Evolutionary conservation across 1,140 invertebrate species (phyloP).

Genomic region (Zophobas morio): DNA sequence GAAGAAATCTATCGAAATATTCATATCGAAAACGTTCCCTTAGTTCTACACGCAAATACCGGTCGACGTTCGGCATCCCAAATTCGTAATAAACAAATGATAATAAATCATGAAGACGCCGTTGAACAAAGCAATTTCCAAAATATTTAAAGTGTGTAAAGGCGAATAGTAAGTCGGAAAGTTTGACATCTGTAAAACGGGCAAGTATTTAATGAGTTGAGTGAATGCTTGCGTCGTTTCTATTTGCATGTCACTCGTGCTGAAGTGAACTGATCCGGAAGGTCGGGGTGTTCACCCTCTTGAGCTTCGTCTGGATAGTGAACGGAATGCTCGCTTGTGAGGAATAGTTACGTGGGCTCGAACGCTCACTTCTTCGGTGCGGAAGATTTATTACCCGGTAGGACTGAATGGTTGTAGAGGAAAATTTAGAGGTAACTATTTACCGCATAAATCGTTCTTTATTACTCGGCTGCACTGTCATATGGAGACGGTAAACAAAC

Average conservation of each 20-base stretch:
- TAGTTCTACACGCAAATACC: not conserved
- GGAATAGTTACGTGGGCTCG: constrained; percentile 49
- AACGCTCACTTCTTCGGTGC: constrained; percentile 56
- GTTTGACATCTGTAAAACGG: constrained; percentile 59
- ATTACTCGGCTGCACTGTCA: constrained; percentile 58
- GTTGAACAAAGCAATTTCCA: constrained; percentile 46
- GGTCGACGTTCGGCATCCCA: not conserved
- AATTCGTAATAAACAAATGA: constrained; percentile 39
- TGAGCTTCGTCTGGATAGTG: constrained; percentile 48
- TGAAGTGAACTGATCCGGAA: constrained; percentile 62
- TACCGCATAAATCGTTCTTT: constrained; percentile 63
- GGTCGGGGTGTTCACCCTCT: constrained; percentile 50
- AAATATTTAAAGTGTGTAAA: constrained; percentile 50
- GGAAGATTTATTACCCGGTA: constrained; percentile 62
- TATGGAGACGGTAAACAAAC: constrained; percentile 20
- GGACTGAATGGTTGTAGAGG: constrained; percentile 62
- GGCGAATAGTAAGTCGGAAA: constrained; percentile 35
- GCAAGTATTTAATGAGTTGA: constrained; percentile 63
- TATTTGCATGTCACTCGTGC: constrained; percentile 63
- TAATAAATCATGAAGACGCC: constrained; percentile 40
- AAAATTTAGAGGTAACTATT: constrained; percentile 63
- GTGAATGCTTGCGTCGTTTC: constrained; percentile 61
- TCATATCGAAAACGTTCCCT: too few species aligned
- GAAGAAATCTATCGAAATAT: too few species aligned
- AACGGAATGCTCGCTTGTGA: constrained; percentile 47